These are phyloP conservation scores for Lepilemur ruficaudatus DNA, from an alignment of 2,797 vertebrate genomes.

Conservation along the genomic window DNA sequence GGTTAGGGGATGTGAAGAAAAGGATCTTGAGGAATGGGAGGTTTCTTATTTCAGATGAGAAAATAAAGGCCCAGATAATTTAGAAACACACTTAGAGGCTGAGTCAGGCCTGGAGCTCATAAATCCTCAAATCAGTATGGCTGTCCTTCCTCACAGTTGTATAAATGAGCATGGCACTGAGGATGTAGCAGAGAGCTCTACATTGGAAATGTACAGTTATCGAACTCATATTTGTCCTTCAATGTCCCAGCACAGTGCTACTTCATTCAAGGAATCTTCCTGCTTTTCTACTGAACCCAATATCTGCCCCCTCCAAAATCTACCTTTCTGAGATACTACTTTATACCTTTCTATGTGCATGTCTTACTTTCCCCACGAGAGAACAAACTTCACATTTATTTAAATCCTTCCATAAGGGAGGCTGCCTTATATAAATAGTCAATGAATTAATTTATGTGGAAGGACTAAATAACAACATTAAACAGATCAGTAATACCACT, in stretches of 20 bases:
- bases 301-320: neutral
- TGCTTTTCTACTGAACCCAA: neutral
- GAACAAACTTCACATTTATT: neutral
- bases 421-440: neutral
- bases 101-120: neutral
- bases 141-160: neutral
- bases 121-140: neutral
- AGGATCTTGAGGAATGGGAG: neutral
- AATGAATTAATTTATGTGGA: neutral
- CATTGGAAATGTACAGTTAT: neutral
- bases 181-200: neutral
- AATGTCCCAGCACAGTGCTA: neutral
- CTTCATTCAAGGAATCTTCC: neutral
- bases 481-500: neutral
- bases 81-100: neutral
- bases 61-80: neutral
- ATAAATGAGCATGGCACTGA: neutral
- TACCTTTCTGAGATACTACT: neutral
- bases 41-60: neutral
- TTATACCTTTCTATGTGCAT: neutral
- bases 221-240: neutral
- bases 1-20: neutral
- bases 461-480: neutral
- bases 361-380: neutral
- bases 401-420: neutral